Evolutionary conservation across 2,113 vertebrate genomes (phyloP).

Genomic region (Crotalus horridus): DNA sequence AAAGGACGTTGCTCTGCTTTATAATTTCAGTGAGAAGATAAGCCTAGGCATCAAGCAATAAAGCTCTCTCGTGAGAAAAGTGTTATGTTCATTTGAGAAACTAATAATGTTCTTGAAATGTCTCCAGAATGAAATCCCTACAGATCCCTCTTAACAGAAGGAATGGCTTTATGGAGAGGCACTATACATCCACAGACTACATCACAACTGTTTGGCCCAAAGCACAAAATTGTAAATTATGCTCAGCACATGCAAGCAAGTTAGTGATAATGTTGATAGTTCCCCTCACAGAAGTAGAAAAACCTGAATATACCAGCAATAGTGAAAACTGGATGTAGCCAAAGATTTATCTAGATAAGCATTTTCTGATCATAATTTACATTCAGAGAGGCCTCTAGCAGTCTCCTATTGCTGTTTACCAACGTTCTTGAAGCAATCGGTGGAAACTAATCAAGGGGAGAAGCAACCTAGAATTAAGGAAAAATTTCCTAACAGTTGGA

Average conservation of each 20-base stretch:
- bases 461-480: too few relatives aligned
- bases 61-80: not conserved
- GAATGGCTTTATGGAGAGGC: not conserved
- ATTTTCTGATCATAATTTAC: not conserved
- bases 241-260: not conserved
- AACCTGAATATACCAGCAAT: not conserved
- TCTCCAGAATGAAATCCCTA: not conserved
- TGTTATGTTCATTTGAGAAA: not conserved
- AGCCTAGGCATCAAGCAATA: not conserved
- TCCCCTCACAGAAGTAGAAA: not conserved
- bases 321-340: not conserved
- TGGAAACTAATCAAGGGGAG: too few relatives aligned
- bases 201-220: not conserved
- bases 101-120: not conserved
- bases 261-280: not conserved
- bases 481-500: too few relatives aligned
- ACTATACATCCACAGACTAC: not conserved
- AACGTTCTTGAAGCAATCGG: not conserved
- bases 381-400: not conserved
- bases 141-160: not conserved
- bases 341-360: not conserved
- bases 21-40: not conserved
- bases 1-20: not conserved
- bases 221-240: not conserved
- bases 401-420: not conserved